These are phyloP conservation scores for Machimus rusticus DNA, from an alignment of 2,888 invertebrate species.

Conservation along the genomic window DNA sequence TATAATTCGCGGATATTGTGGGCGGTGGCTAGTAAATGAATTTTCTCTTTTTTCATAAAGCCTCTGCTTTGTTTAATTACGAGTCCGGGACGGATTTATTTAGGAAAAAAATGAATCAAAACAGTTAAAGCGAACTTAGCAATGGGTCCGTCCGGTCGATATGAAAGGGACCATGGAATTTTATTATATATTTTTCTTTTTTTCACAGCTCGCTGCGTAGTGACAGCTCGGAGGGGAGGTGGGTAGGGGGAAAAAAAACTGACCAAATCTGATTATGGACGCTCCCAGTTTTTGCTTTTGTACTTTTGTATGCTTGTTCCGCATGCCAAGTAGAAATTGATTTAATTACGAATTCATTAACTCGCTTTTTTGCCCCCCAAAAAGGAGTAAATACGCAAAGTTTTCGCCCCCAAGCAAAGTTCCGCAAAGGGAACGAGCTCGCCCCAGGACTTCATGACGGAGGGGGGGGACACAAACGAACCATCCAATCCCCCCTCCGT, in stretches of 20 bases:
- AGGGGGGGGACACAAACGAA: neutral
- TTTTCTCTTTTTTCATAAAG: neutral
- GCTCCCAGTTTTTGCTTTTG: neutral
- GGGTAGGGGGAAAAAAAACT: neutral
- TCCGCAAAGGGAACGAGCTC: neutral
- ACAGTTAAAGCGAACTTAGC: neutral
- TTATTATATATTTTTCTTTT: neutral
- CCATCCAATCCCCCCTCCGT: neutral
- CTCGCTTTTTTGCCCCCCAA: neutral
- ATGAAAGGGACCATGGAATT: neutral
- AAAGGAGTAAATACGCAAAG: neutral
- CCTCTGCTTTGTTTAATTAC: neutral
- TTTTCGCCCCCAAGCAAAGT: neutral
- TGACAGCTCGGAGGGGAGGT: neutral
- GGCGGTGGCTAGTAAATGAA: neutral
- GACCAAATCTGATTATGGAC: neutral
- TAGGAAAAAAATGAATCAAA: neutral
- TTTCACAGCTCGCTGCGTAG: neutral
- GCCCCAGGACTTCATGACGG: neutral
- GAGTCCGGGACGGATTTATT: neutral
- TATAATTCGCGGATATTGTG: neutral
- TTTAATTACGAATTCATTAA: neutral
- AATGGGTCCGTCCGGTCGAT: neutral
- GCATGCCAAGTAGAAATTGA: constrained; percentile 1
- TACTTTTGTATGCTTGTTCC: neutral